phyloP scores from a whole-genome alignment of 2,888 invertebrate species.

The Corythucha ciliata region DNA sequence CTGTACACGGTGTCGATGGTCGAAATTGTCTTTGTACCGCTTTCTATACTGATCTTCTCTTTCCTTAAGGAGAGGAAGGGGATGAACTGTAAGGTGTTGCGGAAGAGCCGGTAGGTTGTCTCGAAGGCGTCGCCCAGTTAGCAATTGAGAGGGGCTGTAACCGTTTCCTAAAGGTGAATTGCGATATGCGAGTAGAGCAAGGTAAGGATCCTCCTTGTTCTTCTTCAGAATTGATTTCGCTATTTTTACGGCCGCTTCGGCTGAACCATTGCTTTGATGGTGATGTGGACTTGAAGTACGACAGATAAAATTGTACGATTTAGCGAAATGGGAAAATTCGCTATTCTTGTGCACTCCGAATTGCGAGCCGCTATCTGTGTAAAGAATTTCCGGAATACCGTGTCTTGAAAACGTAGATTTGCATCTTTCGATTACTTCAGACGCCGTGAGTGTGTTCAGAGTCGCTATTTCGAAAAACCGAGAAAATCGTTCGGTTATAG shows the following conservation, averaged over 20 bases:
- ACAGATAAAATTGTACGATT: conserved; percentile 1
- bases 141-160: conserved; percentile 10
- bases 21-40: conserved; percentile 5
- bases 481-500: conserved; percentile 12
- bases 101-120: conserved; percentile 11
- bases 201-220: conserved; percentile 1
- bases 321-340: conserved; percentile 9
- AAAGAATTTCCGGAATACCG: conserved; percentile 8
- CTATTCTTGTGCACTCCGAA: conserved; percentile 1
- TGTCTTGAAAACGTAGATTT: neutral
- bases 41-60: conserved; percentile 6
- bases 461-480: conserved; percentile 16
- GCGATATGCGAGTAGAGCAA: conserved; percentile 7
- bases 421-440: conserved; percentile 8
- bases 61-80: too few relatives aligned
- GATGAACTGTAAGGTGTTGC: too few relatives aligned
- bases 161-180: conserved; percentile 8
- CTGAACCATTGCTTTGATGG: conserved; percentile 13
- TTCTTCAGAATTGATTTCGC: conserved; percentile 15
- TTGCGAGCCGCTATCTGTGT: conserved; percentile 7
- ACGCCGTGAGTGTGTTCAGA: conserved; percentile 5
- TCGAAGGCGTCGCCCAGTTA: conserved; percentile 1
- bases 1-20: neutral
- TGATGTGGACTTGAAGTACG: conserved; percentile 3
- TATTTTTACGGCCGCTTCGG: conserved; percentile 16